Conservation (phyloP, 2,797 vertebrate genomes). For the Sparus aurata region DNA sequence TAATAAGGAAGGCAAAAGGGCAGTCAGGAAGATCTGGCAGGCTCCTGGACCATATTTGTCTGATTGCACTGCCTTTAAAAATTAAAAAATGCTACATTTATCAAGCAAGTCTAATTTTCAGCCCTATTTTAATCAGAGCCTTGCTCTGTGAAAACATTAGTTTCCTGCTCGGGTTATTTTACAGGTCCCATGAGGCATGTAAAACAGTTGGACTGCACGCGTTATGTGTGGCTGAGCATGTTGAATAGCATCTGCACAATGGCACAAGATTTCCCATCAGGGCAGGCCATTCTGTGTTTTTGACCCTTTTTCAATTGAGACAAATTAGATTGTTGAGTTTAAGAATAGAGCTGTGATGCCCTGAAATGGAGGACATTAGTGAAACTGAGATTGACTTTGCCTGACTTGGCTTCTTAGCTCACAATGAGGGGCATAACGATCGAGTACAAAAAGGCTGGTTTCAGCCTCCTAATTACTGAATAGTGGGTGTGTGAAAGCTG, state of each 20-base stretch:
- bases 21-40: background rate
- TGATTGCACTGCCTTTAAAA: background rate
- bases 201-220: slow-evolving; percentile 5
- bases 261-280: slow-evolving; percentile 26
- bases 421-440: background rate
- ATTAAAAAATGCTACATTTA: background rate
- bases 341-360: background rate
- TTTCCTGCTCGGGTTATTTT: slow-evolving; percentile 19
- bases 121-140: background rate
- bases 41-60: background rate
- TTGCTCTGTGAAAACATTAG: background rate
- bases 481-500: background rate
- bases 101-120: background rate
- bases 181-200: slow-evolving; percentile 22
- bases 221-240: slow-evolving; percentile 23
- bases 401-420: slow-evolving; percentile 21
- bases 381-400: slow-evolving; percentile 7
- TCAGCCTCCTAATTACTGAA: background rate
- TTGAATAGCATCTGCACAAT: slow-evolving; percentile 29
- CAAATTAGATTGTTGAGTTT: slow-evolving; percentile 12
- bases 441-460: background rate
- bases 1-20: background rate
- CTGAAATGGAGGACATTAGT: slow-evolving; percentile 15
- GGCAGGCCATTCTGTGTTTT: slow-evolving; percentile 13
- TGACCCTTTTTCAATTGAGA: slow-evolving; percentile 5